Evolutionary conservation across 2,888 invertebrate species (phyloP).

Genomic region (Synergus laeviventris): DNA sequence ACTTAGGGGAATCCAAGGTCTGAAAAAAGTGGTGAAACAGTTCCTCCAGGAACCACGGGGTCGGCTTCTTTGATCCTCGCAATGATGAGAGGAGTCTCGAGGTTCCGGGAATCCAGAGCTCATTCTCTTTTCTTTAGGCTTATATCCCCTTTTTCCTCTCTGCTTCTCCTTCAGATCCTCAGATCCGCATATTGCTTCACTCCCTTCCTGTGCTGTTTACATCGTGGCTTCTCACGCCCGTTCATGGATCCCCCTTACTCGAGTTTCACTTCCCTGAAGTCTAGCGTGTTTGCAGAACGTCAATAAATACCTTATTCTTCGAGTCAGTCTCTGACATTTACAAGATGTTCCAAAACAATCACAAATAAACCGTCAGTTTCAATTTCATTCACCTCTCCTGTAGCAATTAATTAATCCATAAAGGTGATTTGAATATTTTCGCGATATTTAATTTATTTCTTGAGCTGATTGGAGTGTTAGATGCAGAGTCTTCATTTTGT

Average conservation of each 20-base stretch:
- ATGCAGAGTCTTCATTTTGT: background rate
- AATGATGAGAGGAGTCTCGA: conserved; percentile 46
- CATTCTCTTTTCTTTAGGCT: conserved; percentile 27
- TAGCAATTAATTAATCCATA: too few species aligned
- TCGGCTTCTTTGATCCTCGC: conserved; percentile 55
- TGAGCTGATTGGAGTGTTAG: background rate
- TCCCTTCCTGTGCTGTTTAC: conserved; percentile 3
- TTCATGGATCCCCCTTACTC: conserved; percentile 30
- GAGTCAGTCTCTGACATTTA: background rate
- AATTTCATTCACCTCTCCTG: background rate
- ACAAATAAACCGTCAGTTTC: background rate
- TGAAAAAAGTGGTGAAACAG: conserved; percentile 11
- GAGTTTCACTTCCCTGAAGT: conserved; percentile 33
- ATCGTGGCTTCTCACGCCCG: background rate
- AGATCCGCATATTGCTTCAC: background rate
- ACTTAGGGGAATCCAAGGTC: background rate
- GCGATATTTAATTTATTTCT: background rate
- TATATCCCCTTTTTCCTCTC: conserved; percentile 34
- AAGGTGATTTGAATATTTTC: background rate
- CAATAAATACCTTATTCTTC: conserved; percentile 12
- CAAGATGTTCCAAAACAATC: background rate
- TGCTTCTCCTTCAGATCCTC: conserved; percentile 27
- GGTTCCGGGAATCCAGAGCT: conserved; percentile 55
- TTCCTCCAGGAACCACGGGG: conserved; percentile 50
- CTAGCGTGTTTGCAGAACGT: background rate